Percentiles rank a stretch among this genome's conserved stretches.
Conservation (phyloP, 2,113 vertebrate species). For the Gopherus evgoodei region DNA sequence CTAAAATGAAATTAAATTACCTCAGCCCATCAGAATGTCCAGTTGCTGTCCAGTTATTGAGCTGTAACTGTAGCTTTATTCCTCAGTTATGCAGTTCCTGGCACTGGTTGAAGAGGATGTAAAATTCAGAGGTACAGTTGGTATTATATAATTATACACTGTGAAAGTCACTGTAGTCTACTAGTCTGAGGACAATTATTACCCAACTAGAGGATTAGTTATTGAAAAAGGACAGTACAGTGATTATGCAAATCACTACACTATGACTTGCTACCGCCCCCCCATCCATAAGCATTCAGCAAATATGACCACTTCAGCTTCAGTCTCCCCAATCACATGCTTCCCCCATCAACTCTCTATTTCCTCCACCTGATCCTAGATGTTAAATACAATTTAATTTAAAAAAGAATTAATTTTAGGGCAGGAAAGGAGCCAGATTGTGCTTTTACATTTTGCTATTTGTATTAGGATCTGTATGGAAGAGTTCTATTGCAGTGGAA, state of each 20-base stretch:
- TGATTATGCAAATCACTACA: neutral
- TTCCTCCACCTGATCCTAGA: neutral
- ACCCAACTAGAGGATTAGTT: neutral
- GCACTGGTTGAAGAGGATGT: neutral
- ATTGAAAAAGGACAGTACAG: neutral
- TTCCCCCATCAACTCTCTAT: neutral
- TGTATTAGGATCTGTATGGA: neutral
- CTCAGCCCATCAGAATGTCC: neutral
- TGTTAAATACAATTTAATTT: neutral
- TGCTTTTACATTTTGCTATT: neutral
- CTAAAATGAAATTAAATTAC: neutral
- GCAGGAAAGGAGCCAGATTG: neutral
- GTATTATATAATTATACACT: neutral
- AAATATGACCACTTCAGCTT: neutral
- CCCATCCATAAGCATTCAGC: neutral
- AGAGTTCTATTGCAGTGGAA: neutral
- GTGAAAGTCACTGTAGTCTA: neutral
- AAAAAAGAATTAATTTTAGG: neutral
- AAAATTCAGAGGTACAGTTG: neutral
- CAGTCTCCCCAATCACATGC: neutral
- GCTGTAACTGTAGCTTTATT: neutral
- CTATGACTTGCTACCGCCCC: neutral
- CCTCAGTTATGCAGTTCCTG: neutral
- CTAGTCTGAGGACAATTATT: neutral
- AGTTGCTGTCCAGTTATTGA: neutral